phyloP scores from a whole-genome alignment of 1,140 invertebrate species.

The Holotrichia oblita region DNA sequence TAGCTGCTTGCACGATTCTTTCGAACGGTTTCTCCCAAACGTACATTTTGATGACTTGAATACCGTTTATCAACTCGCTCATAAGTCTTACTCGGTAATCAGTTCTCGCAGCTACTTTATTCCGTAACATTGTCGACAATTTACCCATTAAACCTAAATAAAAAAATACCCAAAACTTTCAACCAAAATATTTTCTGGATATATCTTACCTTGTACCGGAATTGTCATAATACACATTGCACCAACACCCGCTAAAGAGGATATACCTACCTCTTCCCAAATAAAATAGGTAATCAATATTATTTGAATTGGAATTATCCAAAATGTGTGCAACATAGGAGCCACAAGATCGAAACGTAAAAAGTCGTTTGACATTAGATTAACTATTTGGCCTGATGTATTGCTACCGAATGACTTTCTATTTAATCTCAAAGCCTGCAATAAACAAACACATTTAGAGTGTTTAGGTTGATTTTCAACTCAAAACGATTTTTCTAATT shows the following conservation, averaged over 20 bases:
- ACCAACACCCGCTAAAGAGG: slow-evolving; percentile 73
- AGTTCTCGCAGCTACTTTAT: slow-evolving; percentile 26
- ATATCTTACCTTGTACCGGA: slow-evolving; percentile 69
- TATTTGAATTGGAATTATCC: slow-evolving; percentile 76
- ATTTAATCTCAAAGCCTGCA: slow-evolving; percentile 69
- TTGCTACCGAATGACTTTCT: slow-evolving; percentile 74
- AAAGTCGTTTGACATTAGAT: slow-evolving; percentile 85
- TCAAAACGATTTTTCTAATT: too few relatives aligned
- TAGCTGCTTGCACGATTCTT: slow-evolving; percentile 64
- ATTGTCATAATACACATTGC: slow-evolving; percentile 66
- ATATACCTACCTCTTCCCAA: slow-evolving; percentile 71
- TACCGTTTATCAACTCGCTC: slow-evolving; percentile 20
- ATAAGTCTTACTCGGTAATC: slow-evolving; percentile 26
- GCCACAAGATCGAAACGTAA: slow-evolving; percentile 71
- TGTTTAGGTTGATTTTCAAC: too few relatives aligned
- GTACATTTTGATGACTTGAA: slow-evolving; percentile 63
- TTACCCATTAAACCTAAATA: slow-evolving; percentile 38
- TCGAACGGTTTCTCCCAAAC: too few relatives aligned
- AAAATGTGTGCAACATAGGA: slow-evolving; percentile 70
- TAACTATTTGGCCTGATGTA: slow-evolving; percentile 84
- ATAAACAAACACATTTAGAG: too few relatives aligned
- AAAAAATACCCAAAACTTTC: neutral
- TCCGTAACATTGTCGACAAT: neutral
- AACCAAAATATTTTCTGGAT: neutral
- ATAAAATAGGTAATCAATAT: slow-evolving; percentile 58